phyloP scores from a whole-genome alignment of 2,888 invertebrate species.

The Cancer borealis region DNA sequence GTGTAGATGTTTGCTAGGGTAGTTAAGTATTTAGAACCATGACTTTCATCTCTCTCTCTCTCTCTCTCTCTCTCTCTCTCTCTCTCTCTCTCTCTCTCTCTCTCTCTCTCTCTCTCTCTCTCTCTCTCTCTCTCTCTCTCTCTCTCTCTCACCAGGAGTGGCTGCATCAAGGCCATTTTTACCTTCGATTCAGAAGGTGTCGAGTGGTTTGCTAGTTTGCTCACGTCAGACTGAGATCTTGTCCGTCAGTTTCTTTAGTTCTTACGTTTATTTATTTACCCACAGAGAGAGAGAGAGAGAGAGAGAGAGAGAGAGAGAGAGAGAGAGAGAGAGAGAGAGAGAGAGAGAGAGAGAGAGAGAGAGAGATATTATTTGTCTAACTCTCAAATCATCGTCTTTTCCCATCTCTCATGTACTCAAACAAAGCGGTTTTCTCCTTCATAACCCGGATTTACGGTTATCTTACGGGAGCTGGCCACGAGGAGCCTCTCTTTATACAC shows the following conservation, averaged over 20 bases:
- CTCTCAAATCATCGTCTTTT: not conserved
- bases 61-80: not conserved
- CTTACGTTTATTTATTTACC: not conserved
- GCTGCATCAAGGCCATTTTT: not conserved
- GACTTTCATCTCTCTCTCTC: not conserved
- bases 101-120: not conserved
- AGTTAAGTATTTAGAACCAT: no score
- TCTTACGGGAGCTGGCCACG: not conserved
- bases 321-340: not conserved
- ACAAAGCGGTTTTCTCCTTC: not conserved
- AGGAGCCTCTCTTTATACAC: not conserved
- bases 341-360: slow-evolving; percentile 20
- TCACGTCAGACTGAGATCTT: not conserved
- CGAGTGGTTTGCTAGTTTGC: not conserved
- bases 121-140: not conserved
- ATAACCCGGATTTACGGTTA: not conserved
- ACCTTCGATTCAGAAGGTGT: not conserved
- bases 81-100: not conserved
- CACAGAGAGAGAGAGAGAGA: not conserved
- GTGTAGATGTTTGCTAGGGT: no score
- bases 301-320: no score
- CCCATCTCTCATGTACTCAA: not conserved
- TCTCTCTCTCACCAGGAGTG: not conserved
- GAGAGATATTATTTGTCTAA: not conserved
- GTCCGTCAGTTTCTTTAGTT: not conserved